Evolutionary conservation across 2,888 invertebrate species (phyloP), one percentile per base, ranked within the genome.

Genomic region (Noctua janthe): DNA sequence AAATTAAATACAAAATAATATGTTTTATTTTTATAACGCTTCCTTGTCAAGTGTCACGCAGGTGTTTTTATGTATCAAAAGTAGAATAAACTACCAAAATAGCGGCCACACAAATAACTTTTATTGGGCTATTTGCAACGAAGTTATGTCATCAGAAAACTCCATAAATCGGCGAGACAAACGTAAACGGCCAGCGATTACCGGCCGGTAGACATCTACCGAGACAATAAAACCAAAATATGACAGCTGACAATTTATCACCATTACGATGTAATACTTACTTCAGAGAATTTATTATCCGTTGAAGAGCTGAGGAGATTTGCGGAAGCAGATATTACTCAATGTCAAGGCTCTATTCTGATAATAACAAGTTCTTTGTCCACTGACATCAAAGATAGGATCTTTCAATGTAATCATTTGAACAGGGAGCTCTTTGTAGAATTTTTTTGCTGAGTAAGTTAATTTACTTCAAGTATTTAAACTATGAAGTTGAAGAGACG

Each of bases 101-200:
- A 89, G 91, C 88, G 91, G 88, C 85, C 89, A 91, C 94, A 94
- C 95, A 95, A 95, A 95, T 96, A 95, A 94, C 94, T 95, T 96
- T 96, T 95, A 96, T 95, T 92, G 94, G 93, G 95, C 94, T 93
- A 94, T 95, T 95, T 92, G 93, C 93, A 93, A 93, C 93, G 90
- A 93, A 94, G 94, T 95, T 95, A 94, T 94, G 94, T 95, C 95
- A 95, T 95, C 95, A 94, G 92, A 93, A 93, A 94, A 93, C 91
- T 92, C 92, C 92, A 94, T 95, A 95, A 96, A 96, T 95, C 93
- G 94, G 92, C 89, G 91, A 89, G 90, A 91, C 92, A 92, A 92
- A 93, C 94, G 94, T 94, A 93, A 96, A 95, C 94, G 94, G 92
- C 91, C 92, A 91, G 89, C 94, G 94, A 95, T 94, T 94, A 91